Conservation (phyloP, 2,113 vertebrate genomes). For the Pseudolaguvia tuberculata region DNA sequence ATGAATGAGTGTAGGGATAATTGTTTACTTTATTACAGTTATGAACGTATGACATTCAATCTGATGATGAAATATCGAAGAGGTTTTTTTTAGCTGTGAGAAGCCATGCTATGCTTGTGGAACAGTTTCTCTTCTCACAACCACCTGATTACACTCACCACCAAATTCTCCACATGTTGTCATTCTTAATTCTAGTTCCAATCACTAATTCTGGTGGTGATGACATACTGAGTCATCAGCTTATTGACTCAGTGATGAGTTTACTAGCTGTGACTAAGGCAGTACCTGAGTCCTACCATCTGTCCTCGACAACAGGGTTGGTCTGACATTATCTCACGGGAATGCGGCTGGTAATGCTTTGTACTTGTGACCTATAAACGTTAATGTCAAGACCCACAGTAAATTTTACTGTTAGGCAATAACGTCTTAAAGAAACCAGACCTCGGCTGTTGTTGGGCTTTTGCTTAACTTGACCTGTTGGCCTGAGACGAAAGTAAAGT, state of each 20-base stretch:
- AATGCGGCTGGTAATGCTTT: not conserved
- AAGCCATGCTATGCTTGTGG: not conserved
- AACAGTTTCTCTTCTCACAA: not conserved
- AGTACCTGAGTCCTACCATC: too few species aligned
- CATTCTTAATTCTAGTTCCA: not conserved
- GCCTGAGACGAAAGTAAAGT: not conserved
- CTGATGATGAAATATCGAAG: too few species aligned
- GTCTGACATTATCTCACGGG: conserved; percentile 19
- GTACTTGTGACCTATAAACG: conserved; percentile 13
- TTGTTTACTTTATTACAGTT: too few species aligned
- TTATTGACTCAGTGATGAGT: too few species aligned
- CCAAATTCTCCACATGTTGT: too few species aligned
- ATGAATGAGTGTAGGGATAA: too few species aligned
- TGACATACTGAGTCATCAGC: not conserved
- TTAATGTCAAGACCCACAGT: conserved; percentile 6
- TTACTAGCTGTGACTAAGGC: not conserved
- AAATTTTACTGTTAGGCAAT: conserved; percentile 15
- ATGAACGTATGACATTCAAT: too few species aligned
- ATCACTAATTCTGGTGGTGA: not conserved
- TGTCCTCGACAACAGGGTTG: conserved; percentile 1
- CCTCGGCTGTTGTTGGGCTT: conserved; percentile 15
- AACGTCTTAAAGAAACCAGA: conserved; percentile 11
- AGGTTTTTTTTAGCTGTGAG: too few species aligned
- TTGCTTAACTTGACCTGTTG: conserved; percentile 1
- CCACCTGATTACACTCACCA: not conserved